phyloP scores from a whole-genome alignment of 1,140 invertebrate species.

The Drosophila serrata region DNA sequence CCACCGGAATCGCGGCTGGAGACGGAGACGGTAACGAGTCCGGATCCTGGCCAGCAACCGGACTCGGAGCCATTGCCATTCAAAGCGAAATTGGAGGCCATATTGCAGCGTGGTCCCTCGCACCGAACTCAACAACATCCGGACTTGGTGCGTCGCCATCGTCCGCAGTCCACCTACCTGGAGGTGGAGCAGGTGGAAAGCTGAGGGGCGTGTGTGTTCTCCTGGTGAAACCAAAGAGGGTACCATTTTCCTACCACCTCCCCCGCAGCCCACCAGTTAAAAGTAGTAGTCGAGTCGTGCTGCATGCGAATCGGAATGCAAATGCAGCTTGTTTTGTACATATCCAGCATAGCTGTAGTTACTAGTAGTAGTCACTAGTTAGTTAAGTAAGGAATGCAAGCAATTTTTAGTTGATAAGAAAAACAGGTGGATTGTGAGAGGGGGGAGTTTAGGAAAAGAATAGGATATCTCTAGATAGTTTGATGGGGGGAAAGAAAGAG shows the following conservation, averaged over 20 bases:
- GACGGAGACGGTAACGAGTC: slow-evolving; percentile 11
- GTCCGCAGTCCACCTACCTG: slow-evolving; percentile 65
- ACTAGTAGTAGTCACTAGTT: slow-evolving; percentile 44
- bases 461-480: neutral
- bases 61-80: slow-evolving; percentile 63
- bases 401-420: slow-evolving; percentile 68
- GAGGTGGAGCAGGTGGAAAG: slow-evolving; percentile 37
- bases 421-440: slow-evolving; percentile 12
- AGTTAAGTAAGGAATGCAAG: slow-evolving; percentile 39
- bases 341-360: slow-evolving; percentile 43
- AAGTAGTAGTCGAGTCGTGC: slow-evolving; percentile 28
- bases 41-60: slow-evolving; percentile 33
- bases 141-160: slow-evolving; percentile 54
- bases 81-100: slow-evolving; percentile 82
- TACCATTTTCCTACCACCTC: slow-evolving; percentile 27
- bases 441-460: neutral
- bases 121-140: slow-evolving; percentile 75
- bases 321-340: slow-evolving; percentile 31
- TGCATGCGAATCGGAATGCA: slow-evolving; percentile 45
- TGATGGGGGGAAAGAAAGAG: neutral
- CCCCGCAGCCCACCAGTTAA: slow-evolving; percentile 23
- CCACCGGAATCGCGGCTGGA: slow-evolving; percentile 27
- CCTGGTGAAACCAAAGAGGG: slow-evolving; percentile 35
- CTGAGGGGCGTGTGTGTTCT: slow-evolving; percentile 38
- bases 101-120: slow-evolving; percentile 79